Evolutionary conservation across 2,797 vertebrate genomes (phyloP), one percentile per base, ranked within the genome.

Genomic region (Pteronotus mesoamericanus): DNA sequence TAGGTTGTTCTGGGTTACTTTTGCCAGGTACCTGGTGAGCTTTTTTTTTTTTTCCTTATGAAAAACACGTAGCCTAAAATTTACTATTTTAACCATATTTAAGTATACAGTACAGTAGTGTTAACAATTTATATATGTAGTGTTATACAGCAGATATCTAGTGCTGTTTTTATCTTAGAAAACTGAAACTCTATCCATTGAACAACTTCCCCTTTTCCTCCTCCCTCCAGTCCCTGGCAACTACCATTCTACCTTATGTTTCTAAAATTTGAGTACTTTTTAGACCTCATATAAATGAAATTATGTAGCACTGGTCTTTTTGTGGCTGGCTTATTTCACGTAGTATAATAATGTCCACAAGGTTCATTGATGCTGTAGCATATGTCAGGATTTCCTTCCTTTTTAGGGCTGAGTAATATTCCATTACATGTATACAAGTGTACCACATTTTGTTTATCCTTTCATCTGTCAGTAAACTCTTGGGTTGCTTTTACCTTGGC

Each of bases 151-250:
- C 29, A 74, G 22, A 53, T 59, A n/a, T 22, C 29, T 79, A 89
- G 64, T 75, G 92, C 29, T 74, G 83, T 59, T 91, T 88, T 84
- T n/a, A 44, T 90, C 48, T 92, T 74, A 11, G 42, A 59, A 96
- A 89, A 74, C 11, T 74, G 74, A 53, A 72, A 46, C 44, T 37
- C 3, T 71, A 55, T 34, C 5, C 7, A 29, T 3, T 71, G n/a
- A 77, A 61, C 24, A 64, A 24, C 9, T 69, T 59, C 29, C 18
- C 9, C 37, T 83, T 83, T 77, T 64, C 59, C 3, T 34, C 4
- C 2, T n/a, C 3, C 5, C 5, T 24, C 26, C 9, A 61, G 34
- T 2, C 66, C 46, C 26, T 66, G 12, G 22, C 22, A 66, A 57
- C 37, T 22, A 78, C 64, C 9, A 21, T 71, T 72, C 26, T 61